Evolutionary conservation across 2,797 vertebrate genomes (phyloP), one percentile per base, ranked within the genome.

Genomic region (Galagoides demidoff): DNA sequence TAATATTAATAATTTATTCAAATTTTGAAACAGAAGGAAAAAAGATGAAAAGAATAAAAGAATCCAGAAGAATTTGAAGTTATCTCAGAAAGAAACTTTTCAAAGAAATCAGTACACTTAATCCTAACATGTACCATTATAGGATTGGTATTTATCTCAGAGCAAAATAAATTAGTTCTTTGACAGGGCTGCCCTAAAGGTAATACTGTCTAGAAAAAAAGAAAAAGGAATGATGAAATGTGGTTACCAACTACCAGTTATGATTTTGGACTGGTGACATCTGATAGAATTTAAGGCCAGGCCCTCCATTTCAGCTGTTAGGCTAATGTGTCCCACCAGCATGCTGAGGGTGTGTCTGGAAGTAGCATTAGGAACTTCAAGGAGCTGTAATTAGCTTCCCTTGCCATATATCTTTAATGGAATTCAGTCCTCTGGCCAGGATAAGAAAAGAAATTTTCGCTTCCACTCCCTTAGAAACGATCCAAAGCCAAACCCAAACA

Each of bases 21-120:
- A 85, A 84, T 90, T 79, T 90, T 90, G 23, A 89, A 5, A 52
- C 16, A 0, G 25, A 93, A 89, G 10, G 13, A 55, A 63, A 81
- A 70, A 89, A 70, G 17, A 82, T 17, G 8, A 86, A 86, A 88
- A 49, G 1, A 90, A 70, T 57, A 19, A 71, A 52, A 45, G 10
- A 76, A 77, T 77, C n/a, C 66, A 85, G 61, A 27, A 52, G 9
- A 83, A 83, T 71, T 34, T 86, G 39, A 84, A 93, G 49, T 81
- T 74, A 90, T 81, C 81, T 94, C 19, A 71, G 61, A 92, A 89
- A 19, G 6, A 61, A 81, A 49, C 2, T 20, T 79, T 94, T 94
- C 23, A 74, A 66, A 86, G 57, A 61, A 57, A 52, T 77, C 57
- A 85, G 45, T 64, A 73, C 29, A 25, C 5, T 63, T 82, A 57